Evolutionary conservation across 1,140 invertebrate genomes (phyloP).

Genomic region (Eciton burchellii): DNA sequence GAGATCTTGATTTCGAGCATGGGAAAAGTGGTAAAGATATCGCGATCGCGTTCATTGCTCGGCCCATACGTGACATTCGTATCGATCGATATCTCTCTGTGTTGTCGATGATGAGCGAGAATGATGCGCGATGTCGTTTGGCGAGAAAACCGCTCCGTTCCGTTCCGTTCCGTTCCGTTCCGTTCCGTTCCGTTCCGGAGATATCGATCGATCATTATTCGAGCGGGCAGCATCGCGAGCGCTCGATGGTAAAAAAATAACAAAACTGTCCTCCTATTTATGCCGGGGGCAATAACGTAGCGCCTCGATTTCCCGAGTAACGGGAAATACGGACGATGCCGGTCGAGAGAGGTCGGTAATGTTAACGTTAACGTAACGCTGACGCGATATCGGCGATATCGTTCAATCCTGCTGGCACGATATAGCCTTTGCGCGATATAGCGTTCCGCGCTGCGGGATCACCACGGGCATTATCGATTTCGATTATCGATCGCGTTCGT

Average conservation of each 20-base stretch:
- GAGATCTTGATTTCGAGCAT: too few species aligned
- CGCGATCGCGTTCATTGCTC: too few species aligned
- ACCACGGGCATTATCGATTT: too few species aligned
- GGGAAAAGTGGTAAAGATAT: too few species aligned
- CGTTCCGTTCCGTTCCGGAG: too few species aligned
- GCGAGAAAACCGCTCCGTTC: not conserved
- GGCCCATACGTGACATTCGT: not conserved
- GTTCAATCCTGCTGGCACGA: not conserved
- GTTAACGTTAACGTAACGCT: not conserved
- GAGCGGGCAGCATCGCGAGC: not conserved
- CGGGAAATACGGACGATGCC: conserved; percentile 28
- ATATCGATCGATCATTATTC: conserved; percentile 38
- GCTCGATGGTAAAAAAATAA: too few species aligned
- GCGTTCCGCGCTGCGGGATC: too few species aligned
- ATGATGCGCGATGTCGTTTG: conserved; percentile 5
- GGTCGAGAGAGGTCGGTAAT: too few species aligned
- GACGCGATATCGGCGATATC: not conserved
- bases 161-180: too few species aligned
- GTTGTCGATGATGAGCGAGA: not conserved
- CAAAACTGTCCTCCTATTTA: conserved; percentile 9
- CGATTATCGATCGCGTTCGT: too few species aligned
- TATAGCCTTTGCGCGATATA: too few species aligned
- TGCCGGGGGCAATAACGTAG: not conserved
- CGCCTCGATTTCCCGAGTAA: not conserved
- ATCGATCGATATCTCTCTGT: not conserved